phyloP scores from a whole-genome alignment of 1,140 invertebrate genomes.

The Caenorhabditis tropicalis region DNA sequence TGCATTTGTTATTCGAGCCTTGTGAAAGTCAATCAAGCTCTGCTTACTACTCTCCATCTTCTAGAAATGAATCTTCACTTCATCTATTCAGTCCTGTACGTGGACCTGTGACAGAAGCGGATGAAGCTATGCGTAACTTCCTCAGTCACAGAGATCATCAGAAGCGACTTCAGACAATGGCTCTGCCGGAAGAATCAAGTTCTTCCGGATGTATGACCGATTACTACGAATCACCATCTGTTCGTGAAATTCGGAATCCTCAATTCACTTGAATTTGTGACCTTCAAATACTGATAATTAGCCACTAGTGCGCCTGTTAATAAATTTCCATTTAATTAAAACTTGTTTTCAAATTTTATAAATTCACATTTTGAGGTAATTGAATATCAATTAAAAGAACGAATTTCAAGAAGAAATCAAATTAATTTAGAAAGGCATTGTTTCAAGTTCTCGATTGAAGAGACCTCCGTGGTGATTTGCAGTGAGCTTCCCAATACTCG shows the following conservation, averaged over 20 bases:
- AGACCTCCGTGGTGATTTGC: constrained; percentile 80
- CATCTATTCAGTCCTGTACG: not conserved
- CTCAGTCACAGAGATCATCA: constrained; percentile 7
- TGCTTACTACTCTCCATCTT: not conserved
- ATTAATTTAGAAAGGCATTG: constrained; percentile 78
- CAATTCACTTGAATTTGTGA: not conserved
- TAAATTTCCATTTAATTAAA: not conserved
- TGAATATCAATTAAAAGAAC: not conserved
- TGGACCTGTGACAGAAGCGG: constrained; percentile 5
- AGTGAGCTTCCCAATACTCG: constrained; percentile 77
- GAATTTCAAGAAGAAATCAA: not conserved
- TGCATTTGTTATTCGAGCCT: no score
- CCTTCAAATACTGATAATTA: not conserved
- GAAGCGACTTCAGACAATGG: not conserved
- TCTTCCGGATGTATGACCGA: not conserved
- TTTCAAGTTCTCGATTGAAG: constrained; percentile 80
- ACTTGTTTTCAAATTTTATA: no score
- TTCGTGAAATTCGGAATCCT: not conserved
- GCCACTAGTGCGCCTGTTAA: not conserved
- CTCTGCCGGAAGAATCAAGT: not conserved
- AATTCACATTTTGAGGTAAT: not conserved
- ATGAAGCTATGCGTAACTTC: not conserved
- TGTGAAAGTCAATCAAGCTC: no score
- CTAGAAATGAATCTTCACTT: not conserved
- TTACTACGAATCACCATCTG: not conserved